These are phyloP conservation scores for Pachypanchax playfairii DNA, from an alignment of 2,113 vertebrate species.

Conservation along the genomic window DNA sequence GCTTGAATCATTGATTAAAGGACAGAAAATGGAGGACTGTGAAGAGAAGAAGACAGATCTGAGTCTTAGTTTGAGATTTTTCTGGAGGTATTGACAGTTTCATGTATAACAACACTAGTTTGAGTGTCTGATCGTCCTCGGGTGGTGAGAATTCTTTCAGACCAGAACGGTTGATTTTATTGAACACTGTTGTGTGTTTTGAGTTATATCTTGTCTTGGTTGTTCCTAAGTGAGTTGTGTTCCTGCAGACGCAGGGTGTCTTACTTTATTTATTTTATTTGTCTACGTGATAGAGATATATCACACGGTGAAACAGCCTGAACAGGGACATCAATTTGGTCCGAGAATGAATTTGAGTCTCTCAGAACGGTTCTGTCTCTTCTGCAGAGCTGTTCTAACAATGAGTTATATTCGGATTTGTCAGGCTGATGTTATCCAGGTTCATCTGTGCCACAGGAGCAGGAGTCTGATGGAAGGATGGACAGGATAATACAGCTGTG, in stretches of 20 bases:
- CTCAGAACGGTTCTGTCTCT: conserved; percentile 4
- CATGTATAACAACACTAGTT: background rate
- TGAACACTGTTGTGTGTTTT: conserved; percentile 22
- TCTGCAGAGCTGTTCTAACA: conserved; percentile 11
- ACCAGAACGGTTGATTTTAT: conserved; percentile 38
- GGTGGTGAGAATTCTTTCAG: conserved; percentile 19
- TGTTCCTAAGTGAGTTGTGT: background rate
- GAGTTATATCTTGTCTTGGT: conserved; percentile 19
- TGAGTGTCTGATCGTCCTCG: conserved; percentile 19
- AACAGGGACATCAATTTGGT: conserved; percentile 30
- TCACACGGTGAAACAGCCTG: background rate
- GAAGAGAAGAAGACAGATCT: background rate
- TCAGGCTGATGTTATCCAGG: conserved; percentile 25
- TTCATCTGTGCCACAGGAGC: conserved; percentile 15
- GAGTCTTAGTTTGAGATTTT: conserved; percentile 14
- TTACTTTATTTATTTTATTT: background rate
- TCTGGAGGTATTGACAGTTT: background rate
- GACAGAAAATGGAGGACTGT: background rate
- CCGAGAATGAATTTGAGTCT: conserved; percentile 1
- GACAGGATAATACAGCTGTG: conserved; percentile 11
- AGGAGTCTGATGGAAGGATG: conserved; percentile 33
- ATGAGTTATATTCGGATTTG: conserved; percentile 45
- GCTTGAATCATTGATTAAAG: background rate
- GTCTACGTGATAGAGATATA: conserved; percentile 9
- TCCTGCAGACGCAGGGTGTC: background rate